Evolutionary conservation across 2,113 vertebrate genomes (phyloP).

Genomic region (Seriola dumerili): DNA sequence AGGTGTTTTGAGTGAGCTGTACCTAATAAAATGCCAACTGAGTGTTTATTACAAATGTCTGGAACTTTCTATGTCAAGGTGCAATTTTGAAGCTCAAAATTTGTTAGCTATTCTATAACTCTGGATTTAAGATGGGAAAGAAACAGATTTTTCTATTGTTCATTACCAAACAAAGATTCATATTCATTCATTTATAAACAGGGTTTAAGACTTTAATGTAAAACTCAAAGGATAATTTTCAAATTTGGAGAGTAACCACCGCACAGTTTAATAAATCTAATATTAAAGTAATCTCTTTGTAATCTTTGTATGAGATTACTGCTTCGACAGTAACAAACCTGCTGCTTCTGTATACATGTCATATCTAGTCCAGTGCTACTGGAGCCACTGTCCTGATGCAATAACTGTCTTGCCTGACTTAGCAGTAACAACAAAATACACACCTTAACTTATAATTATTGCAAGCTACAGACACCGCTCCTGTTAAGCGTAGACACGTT

Average conservation of each 20-base stretch:
- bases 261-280: not conserved
- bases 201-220: too few relatives aligned
- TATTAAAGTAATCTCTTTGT: not conserved
- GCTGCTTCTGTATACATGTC: not conserved
- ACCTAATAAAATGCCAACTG: not conserved
- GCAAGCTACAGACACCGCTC: too few relatives aligned
- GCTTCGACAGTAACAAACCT: not conserved
- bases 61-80: not conserved
- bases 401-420: not conserved
- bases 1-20: not conserved
- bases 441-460: not conserved
- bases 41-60: not conserved
- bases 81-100: not conserved
- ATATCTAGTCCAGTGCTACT: not conserved
- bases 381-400: not conserved
- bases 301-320: not conserved
- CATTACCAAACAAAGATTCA: not conserved
- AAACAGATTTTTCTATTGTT: not conserved
- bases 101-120: too few relatives aligned
- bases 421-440: not conserved
- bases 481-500: not conserved
- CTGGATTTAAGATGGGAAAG: not conserved
- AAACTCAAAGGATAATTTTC: too few relatives aligned
- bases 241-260: not conserved
- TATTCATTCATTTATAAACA: not conserved